Percentiles rank a stretch among this genome's conserved stretches.
Evolutionary conservation across 1,140 invertebrate genomes (phyloP).

Genomic region (Cydia fagiglandana): DNA sequence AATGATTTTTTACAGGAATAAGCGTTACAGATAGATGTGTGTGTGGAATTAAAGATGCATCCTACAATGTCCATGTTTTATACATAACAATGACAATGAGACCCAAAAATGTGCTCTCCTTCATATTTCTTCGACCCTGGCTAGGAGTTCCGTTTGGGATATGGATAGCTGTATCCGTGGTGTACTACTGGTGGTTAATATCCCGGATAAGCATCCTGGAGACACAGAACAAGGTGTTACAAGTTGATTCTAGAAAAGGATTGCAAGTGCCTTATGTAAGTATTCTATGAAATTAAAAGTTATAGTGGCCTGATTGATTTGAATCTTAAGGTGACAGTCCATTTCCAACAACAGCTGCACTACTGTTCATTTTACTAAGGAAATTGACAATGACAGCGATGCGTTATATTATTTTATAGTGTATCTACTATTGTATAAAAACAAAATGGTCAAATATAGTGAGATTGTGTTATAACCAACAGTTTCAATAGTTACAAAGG

Average conservation of each 20-base stretch:
- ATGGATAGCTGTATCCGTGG: constrained; percentile 66
- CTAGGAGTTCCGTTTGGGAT: constrained; percentile 67
- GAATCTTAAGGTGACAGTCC: too few relatives aligned
- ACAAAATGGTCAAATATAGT: too few relatives aligned
- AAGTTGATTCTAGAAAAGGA: constrained; percentile 51
- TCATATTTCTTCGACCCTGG: constrained; percentile 74
- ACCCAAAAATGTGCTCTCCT: constrained; percentile 68
- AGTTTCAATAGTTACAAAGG: too few relatives aligned
- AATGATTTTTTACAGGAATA: background rate
- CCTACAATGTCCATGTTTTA: background rate
- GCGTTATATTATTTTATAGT: too few relatives aligned
- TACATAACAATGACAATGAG: constrained; percentile 56
- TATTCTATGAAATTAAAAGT: constrained; percentile 23
- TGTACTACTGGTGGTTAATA: constrained; percentile 73
- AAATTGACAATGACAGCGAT: too few relatives aligned
- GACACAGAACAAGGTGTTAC: constrained; percentile 73
- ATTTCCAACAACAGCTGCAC: too few relatives aligned
- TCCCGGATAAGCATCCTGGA: constrained; percentile 67
- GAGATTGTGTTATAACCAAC: too few relatives aligned
- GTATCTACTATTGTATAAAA: too few relatives aligned
- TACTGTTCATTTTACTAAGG: too few relatives aligned
- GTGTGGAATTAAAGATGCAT: background rate
- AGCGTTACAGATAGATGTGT: background rate
- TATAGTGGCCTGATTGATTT: too few relatives aligned
- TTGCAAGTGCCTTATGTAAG: constrained; percentile 65